A percentile compares a stretch with the other conserved stretches of the same genome.
These are phyloP conservation scores for Apogon hyalosoma DNA, from an alignment of 2,797 vertebrate genomes.

Conservation along the genomic window DNA sequence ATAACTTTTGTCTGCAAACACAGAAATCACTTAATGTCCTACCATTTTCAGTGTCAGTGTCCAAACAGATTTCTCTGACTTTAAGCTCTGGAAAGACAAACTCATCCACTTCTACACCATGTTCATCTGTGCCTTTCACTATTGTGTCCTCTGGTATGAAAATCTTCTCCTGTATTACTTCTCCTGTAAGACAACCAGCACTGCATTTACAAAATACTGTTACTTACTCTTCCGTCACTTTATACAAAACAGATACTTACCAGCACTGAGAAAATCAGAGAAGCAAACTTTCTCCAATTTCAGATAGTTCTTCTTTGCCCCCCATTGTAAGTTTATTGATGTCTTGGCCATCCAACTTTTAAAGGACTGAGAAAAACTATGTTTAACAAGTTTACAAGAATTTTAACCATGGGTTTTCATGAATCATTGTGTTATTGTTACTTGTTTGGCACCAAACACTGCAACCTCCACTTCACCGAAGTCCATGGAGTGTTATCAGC, in stretches of 20 bases:
- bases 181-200: background rate
- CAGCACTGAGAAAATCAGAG: conserved; percentile 1
- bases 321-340: background rate
- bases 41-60: conserved; percentile 3
- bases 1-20: no score
- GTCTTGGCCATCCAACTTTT: background rate
- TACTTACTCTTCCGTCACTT: background rate
- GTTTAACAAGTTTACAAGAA: no score
- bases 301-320: background rate
- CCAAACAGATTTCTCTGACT: background rate
- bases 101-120: background rate
- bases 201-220: conserved; percentile 1
- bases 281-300: conserved; percentile 6
- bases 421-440: no score
- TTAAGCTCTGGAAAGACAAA: conserved; percentile 14
- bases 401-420: no score
- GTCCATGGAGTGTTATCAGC: no score
- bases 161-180: conserved; percentile 5
- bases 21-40: no score
- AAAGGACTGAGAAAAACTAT: no score
- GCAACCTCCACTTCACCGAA: no score
- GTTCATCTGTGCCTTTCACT: conserved; percentile 8
- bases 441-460: no score
- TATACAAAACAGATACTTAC: background rate
- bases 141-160: conserved; percentile 7